Base-by-base conservation (phyloP, 2,797 vertebrate genomes). In the Crax fasciolata region DNA sequence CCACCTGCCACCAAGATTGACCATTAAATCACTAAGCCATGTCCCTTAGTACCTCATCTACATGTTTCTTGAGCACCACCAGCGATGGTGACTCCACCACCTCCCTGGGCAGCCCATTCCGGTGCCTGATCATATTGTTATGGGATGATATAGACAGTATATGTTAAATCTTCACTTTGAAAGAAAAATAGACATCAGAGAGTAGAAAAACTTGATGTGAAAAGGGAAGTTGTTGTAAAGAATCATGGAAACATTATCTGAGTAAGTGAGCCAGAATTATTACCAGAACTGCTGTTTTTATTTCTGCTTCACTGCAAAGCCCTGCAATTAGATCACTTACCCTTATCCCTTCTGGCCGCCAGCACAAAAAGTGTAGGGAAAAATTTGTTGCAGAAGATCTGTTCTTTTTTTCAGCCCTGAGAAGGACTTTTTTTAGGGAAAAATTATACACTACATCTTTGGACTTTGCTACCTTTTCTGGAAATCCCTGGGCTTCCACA, bases 201-300 rank as follows among this genome's bases (percentile, higher is more conserved):
- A 71, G 32, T 35, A 57, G 87, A 84, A 84, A 86, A 87, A 46
- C 55, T 85, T 79, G 58, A 35, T 21, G 18, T 83, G 82, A 63
- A 90, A 87, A 79, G 39, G 19, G 46, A 93, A 92, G 63, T 83
- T 79, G 63, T 83, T 89, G 89, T 84, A 90, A 81, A 90, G 85
- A 93, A 70, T 87, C 74, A 82, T 51, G 74, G 63, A 89, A 93
- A 38, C 77, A 54, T 82, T 87, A 90, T 52, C 68, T 89, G 67
- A 54, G n/a, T 82, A 93, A 94, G 78, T 92, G 92, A 93, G 80
- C 68, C 75, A 94, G 76, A 94, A 91, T 75, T 86, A 88, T 52
- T 73, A 75, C 62, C 68, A 65, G 85, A 95, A 88, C 11, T n/a
- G 28, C 73, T 65, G 61, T 66, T 77, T 89, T 71, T 84, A 83